Base-by-base conservation (phyloP, 2,797 vertebrate species). In the Halcyon smyrnensis region DNA sequence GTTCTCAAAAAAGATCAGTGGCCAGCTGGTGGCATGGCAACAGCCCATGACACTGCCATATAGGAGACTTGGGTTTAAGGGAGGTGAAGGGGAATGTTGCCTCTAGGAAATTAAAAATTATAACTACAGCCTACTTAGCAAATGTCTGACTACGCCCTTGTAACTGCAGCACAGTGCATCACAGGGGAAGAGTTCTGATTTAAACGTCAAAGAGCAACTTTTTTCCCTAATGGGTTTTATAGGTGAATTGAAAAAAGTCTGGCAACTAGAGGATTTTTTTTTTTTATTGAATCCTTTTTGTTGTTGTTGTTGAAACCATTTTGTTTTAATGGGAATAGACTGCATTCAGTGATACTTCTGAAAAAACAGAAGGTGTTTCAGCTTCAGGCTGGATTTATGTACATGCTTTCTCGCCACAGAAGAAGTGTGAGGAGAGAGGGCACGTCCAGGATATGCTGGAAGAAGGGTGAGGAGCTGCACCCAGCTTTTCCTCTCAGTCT, bases 1-100 rank as follows among this genome's bases (percentile, higher is more conserved):
- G 96, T 97, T 96, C 95, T 97, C 85, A 84, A 89, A 97, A 97
- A 96, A 96, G 87, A 95, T 96, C 95, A 84, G 93, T 90, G 97
- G 95, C 85, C 11, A 82, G 54, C 90, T 95, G 88, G 93, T 90
- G 97, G 96, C 95, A 96, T 88, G 87, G 95, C 83, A 95, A 93
- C 95, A 87, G 87, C 84, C 92, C 92, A 77, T 92, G 90, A 73
- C 87, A 88, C 41, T 87, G 80, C 86, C 85, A 71, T 80, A 46
- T 41, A 92, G 94, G 89, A 95, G 91, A 89, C 94, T 69, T 91
- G 63, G 79, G 63, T 94, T 93, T 96, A 79, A 50, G 57, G 80
- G 46, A 89, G 88, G 85, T 70, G 25, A 77, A 87, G 39, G 75
- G 46, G 89, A 95, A 92, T 90, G 94, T 91, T 96, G 85, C 89